phyloP scores from a whole-genome alignment of 2,888 invertebrate species.

The Eumacrocentrus americanus region DNA sequence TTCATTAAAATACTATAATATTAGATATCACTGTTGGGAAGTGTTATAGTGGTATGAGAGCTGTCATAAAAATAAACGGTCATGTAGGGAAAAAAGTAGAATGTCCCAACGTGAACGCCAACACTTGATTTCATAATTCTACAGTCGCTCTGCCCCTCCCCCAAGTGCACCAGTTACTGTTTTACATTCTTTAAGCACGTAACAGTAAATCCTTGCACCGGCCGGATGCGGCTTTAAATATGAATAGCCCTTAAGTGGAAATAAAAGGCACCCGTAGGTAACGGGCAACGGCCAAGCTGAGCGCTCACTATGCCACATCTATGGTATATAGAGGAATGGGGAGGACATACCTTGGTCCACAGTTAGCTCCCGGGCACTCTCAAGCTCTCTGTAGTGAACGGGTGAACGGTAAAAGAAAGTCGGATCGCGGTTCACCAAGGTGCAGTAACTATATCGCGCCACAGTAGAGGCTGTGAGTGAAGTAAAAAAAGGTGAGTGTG shows the following conservation, averaged over 20 bases:
- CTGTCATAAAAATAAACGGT: too few relatives aligned
- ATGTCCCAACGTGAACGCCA: too few relatives aligned
- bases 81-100: not conserved
- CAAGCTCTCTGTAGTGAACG: conserved; percentile 3
- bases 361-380: conserved; percentile 13
- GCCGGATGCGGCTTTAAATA: conserved; percentile 48
- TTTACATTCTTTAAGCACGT: conserved; percentile 42
- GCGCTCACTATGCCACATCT: conserved; percentile 9
- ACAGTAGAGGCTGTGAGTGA: conserved; percentile 8
- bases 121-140: conserved; percentile 33
- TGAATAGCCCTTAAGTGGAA: conserved; percentile 50
- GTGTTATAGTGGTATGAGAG: too few relatives aligned
- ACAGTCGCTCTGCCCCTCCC: conserved; percentile 14
- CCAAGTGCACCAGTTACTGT: conserved; percentile 32
- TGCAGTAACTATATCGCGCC: conserved; percentile 11
- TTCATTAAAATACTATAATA: too few relatives aligned
- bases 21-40: too few relatives aligned
- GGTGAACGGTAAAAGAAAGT: conserved; percentile 27
- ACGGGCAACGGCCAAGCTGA: conserved; percentile 19
- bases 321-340: conserved; percentile 4
- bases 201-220: conserved; percentile 38
- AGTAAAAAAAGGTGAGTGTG: conserved; percentile 25
- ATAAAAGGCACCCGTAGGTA: conserved; percentile 42
- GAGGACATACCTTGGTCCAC: conserved; percentile 7
- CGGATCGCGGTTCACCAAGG: conserved; percentile 15